Evolutionary conservation across 2,888 invertebrate genomes (phyloP), one percentile per base, ranked within the genome.

Genomic region (Erebia epiphron): DNA sequence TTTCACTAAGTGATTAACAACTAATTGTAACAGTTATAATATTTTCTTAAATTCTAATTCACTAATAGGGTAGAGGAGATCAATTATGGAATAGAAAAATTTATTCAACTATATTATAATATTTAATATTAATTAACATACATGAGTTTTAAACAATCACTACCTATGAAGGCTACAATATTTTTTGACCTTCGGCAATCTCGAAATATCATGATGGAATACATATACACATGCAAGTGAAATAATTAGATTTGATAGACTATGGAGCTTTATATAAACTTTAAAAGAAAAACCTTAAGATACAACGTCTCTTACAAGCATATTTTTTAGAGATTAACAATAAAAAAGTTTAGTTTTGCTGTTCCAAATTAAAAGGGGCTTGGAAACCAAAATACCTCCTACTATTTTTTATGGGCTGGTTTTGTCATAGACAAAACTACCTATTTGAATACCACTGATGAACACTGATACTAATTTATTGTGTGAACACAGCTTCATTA

Each of bases 51-150:
- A 67, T 57, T 68, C 58, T 70, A 72, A 61, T 68, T 68, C 67
- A 73, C 67, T 71, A 71, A 61, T 5, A 83, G 88, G 88, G 87
- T 80, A 79, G 72, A 85, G 90, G 91, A 90, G 84, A 85, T 87
- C 80, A 90, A 91, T 86, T 76, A 86, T 78, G 88, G 90, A 88
- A 91, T 91, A 90, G 83, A 89, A 91, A 91, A 86, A 72, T 82
- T 76, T 68, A 62, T 62, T 57, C 35, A 60, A 52, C 35, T 35
- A 18, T 21, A n/a, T 54, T 65, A 52, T 41, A 13, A 66, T 41
- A 62, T n/a, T n/a, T n/a, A n/a, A n/a, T n/a, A n/a, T n/a, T n/a
- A n/a, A n/a, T n/a, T 72, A 68, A 68, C 21, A 67, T 64, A 63
- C 43, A 68, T 54, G 21, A 68, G 56, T 72, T 72, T 66, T 84